Conservation (phyloP, 2,797 vertebrate genomes). For the Rhinella marina region DNA sequence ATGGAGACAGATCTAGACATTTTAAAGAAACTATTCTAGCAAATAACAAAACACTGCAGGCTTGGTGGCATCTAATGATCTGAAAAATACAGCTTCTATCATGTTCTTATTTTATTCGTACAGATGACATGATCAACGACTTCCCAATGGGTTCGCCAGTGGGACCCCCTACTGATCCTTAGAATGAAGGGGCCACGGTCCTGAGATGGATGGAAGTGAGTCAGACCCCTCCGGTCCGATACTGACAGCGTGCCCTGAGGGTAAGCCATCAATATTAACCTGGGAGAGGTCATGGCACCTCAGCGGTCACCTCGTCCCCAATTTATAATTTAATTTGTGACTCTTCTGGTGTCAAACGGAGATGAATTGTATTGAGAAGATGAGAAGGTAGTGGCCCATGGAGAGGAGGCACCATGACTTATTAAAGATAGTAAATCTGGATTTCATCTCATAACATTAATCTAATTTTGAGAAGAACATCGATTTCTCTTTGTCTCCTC, state of each 20-base stretch:
- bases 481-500: constrained; percentile 18
- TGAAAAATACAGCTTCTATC: not conserved
- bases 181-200: no score
- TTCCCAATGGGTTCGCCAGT: not conserved
- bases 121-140: not conserved
- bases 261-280: not conserved
- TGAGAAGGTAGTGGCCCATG: not conserved
- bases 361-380: not conserved
- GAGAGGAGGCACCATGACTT: not conserved
- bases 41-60: not conserved
- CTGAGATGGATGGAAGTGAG: no score
- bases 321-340: not conserved
- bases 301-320: not conserved
- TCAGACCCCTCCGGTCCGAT: no score
- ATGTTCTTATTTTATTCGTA: not conserved
- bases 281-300: not conserved
- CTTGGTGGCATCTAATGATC: not conserved
- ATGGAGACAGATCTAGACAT: no score
- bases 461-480: constrained; percentile 45
- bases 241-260: no score
- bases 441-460: constrained; percentile 39
- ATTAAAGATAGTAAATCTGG: constrained; percentile 2
- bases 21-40: no score
- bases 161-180: no score
- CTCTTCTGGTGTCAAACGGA: not conserved